Evolutionary conservation across 2,113 vertebrate genomes (phyloP).

Genomic region (Girardinichthys multiradiatus): DNA sequence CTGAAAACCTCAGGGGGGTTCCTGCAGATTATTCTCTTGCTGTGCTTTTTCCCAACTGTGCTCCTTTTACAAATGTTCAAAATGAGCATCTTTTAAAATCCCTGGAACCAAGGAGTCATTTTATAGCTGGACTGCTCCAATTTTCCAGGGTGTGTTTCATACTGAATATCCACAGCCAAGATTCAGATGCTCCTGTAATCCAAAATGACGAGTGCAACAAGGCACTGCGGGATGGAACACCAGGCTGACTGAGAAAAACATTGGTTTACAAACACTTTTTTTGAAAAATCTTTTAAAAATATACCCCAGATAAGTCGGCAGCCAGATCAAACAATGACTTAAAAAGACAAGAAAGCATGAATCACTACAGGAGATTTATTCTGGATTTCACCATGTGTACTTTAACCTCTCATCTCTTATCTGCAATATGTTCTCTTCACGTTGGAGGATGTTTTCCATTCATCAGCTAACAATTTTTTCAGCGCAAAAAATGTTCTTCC

Average conservation of each 20-base stretch:
- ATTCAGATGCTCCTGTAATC: constrained; percentile 45
- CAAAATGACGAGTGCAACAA: constrained; percentile 75
- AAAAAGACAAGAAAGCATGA: constrained; percentile 35
- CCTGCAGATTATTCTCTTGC: constrained; percentile 12
- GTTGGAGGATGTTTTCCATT: constrained; percentile 19
- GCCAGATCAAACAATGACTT: constrained; percentile 36
- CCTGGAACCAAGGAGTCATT: constrained; percentile 32
- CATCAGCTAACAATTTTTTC: not conserved
- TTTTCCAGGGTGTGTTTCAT: constrained; percentile 20
- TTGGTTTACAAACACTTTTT: constrained; percentile 54
- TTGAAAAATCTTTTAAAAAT: constrained; percentile 54
- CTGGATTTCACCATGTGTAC: constrained; percentile 28
- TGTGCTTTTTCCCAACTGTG: constrained; percentile 40
- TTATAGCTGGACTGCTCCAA: constrained; percentile 17
- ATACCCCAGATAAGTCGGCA: constrained; percentile 18
- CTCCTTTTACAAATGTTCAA: constrained; percentile 38
- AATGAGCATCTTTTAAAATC: constrained; percentile 15
- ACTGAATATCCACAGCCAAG: constrained; percentile 35
- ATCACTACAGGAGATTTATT: constrained; percentile 42
- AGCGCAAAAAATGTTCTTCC: not conserved
- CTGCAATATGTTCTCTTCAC: not conserved
- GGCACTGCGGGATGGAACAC: constrained; percentile 76
- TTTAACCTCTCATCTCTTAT: not conserved
- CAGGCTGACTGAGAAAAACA: constrained; percentile 64
- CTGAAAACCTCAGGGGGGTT: constrained; percentile 38